Evolutionary conservation across 1,140 invertebrate genomes (phyloP).

Genomic region (Hyles vespertilio): DNA sequence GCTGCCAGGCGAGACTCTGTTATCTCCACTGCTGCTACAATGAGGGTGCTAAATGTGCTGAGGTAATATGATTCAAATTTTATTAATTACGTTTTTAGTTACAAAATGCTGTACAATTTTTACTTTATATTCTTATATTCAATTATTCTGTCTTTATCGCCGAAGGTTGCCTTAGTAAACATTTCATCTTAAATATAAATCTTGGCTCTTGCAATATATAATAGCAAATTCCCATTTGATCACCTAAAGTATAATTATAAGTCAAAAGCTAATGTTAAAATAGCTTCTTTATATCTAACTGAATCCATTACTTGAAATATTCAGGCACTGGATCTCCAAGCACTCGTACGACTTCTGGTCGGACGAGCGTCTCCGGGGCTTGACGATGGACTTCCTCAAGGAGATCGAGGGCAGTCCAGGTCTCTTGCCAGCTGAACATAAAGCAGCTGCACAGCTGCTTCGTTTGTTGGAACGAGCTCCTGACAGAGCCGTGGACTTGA

Average conservation of each 20-base stretch:
- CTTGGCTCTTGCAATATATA: no score
- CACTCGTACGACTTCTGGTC: constrained; percentile 90
- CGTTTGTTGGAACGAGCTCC: constrained; percentile 84
- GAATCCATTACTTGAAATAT: constrained; percentile 1
- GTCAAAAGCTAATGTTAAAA: no score
- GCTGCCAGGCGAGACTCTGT: constrained; percentile 85
- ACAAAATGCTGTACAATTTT: not conserved
- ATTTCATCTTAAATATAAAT: no score
- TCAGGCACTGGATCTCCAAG: constrained; percentile 81
- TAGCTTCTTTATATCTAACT: no score
- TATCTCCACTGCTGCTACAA: constrained; percentile 93
- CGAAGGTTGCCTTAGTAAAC: no score
- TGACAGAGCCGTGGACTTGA: constrained; percentile 78
- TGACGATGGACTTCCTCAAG: constrained; percentile 92
- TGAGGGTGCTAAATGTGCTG: constrained; percentile 93
- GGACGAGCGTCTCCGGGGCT: constrained; percentile 83
- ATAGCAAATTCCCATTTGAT: no score
- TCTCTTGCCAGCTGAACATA: constrained; percentile 92
- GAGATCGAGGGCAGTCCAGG: constrained; percentile 91
- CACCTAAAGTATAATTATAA: no score
- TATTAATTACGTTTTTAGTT: no score
- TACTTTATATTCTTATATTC: no score
- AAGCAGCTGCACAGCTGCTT: constrained; percentile 89
- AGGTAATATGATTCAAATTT: constrained; percentile 53
- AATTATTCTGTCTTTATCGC: no score